These are phyloP conservation scores for Pantherophis guttatus DNA, from an alignment of 2,113 vertebrate genomes.

Conservation along the genomic window DNA sequence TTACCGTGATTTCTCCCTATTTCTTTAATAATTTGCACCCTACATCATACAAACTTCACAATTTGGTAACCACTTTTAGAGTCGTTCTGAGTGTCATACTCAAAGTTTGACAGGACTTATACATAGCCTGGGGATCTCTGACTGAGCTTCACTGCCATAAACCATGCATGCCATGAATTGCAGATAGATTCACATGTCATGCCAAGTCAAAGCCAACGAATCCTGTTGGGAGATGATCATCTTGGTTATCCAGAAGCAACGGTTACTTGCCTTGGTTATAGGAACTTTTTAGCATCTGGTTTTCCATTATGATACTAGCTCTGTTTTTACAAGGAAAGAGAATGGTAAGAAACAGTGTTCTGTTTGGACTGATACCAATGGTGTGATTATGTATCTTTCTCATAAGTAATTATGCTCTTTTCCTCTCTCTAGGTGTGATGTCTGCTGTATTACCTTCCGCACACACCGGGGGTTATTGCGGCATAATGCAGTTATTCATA, in stretches of 20 bases:
- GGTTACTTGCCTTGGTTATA: background rate
- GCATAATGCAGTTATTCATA: slow-evolving; percentile 91
- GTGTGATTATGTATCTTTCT: background rate
- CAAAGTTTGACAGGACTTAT: background rate
- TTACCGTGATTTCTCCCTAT: background rate
- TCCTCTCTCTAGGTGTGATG: slow-evolving; percentile 79
- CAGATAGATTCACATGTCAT: background rate
- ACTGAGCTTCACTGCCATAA: background rate
- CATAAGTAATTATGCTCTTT: background rate
- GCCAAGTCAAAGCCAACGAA: background rate
- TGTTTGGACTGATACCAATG: background rate
- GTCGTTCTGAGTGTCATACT: background rate
- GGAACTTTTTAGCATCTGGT: background rate
- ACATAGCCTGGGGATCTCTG: background rate
- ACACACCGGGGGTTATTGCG: slow-evolving; percentile 89
- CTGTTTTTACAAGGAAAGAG: background rate
- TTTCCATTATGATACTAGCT: background rate
- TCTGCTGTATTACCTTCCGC: slow-evolving; percentile 92
- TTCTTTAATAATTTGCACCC: background rate
- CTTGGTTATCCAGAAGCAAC: background rate
- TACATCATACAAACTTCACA: background rate
- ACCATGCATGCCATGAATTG: background rate
- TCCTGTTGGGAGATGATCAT: background rate
- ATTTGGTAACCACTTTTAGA: background rate
- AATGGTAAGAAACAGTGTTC: background rate